Base-by-base conservation (phyloP, 2,888 invertebrate genomes). In the Drepana falcataria region DNA sequence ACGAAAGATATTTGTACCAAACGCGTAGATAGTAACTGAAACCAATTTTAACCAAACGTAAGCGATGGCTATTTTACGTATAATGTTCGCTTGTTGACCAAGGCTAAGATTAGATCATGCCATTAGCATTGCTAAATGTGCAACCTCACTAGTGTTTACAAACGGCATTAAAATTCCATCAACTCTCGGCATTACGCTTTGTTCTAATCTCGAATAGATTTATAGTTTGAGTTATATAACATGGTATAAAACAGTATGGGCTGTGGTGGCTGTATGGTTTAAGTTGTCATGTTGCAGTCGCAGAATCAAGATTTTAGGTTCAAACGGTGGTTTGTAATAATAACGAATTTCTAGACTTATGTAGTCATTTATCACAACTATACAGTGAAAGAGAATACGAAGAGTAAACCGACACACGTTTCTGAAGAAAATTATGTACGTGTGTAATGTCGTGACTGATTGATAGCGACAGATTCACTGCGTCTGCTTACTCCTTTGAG, bases 101-200 rank as follows among this genome's bases (percentile, higher is more conserved):
- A 60, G 56, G 53, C 55, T 53, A 55, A 59, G 69, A 75, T 79
- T 74, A 77, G 69, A 75, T 75, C 66, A 69, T 60, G 54, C 53
- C 65, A 75, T 78, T 79, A 79, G 71, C 71, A 73, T 74, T 74
- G 71, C 68, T 67, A 73, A 74, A 71, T 70, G 70, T 68, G 69
- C 56, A 71, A 66, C 72, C 71, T 68, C 64, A 62, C 59, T 40
- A 2, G 9, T 44, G 44, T 9, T 35, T 40, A 65, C 59, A 68
- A 66, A 63, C 66, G 65, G 62, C 71, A 81, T 85, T 84, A 77
- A 75, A 79, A 86, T 84, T 85, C 82, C 77, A 75, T 78, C 77
- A 75, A 75, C 65, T 69, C 69, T 57, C 71, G 61, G 65, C 65
- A 68, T 62, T 65, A 65, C 67, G 63, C 64, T 61, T 68, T 71